These are phyloP conservation scores for Haemorhous mexicanus DNA, from an alignment of 2,113 vertebrate genomes.

Conservation along the genomic window DNA sequence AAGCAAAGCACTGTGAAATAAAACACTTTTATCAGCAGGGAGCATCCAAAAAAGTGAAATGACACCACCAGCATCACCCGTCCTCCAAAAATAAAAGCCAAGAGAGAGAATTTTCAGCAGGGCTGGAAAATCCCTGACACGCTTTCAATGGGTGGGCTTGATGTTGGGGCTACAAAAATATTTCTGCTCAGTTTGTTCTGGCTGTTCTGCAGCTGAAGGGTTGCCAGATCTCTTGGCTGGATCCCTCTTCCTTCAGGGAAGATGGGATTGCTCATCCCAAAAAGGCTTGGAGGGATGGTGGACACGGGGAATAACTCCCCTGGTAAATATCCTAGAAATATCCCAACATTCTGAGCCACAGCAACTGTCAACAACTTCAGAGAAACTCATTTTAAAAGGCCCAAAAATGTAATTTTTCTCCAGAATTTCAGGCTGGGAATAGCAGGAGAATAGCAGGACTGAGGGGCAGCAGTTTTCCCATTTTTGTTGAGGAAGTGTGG, in stretches of 20 bases:
- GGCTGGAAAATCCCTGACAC: slow-evolving; percentile 22
- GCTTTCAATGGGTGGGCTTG: slow-evolving; percentile 1
- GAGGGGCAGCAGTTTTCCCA: background rate
- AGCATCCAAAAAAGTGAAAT: background rate
- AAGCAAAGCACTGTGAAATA: background rate
- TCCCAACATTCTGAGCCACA: background rate
- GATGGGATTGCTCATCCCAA: background rate
- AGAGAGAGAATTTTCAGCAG: background rate
- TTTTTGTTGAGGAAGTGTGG: background rate
- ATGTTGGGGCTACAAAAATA: slow-evolving; percentile 26
- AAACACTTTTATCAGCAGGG: background rate
- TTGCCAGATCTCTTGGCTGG: slow-evolving; percentile 18
- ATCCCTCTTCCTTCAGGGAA: rapidly evolving
- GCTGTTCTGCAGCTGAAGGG: background rate
- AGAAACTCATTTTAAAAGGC: background rate
- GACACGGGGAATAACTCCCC: rapidly evolving
- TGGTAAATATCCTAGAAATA: background rate
- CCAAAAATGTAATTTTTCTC: background rate
- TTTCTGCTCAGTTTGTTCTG: slow-evolving; percentile 17
- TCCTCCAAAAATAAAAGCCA: slow-evolving; percentile 28
- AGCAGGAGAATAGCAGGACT: rapidly evolving
- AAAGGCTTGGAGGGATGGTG: rapidly evolving
- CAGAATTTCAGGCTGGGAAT: rapidly evolving
- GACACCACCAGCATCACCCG: background rate
- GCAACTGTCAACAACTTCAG: background rate